These are phyloP conservation scores for Montipora foliosa DNA, from an alignment of 64 coral and sea anemone species.

Conservation along the genomic window DNA sequence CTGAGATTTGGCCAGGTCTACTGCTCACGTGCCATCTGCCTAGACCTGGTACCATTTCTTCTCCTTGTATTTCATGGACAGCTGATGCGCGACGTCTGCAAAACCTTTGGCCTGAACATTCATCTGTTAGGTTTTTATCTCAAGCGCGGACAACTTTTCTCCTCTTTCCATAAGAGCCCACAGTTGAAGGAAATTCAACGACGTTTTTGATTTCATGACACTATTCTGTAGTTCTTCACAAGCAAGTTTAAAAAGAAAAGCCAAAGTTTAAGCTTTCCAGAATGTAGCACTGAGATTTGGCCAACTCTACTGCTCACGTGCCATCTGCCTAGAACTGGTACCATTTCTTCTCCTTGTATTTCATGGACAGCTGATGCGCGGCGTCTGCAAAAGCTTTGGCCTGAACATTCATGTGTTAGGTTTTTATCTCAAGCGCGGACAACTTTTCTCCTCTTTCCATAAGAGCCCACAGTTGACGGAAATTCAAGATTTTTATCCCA, in stretches of 20 bases:
- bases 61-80: conserved; percentile 95
- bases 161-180: conserved; percentile 88
- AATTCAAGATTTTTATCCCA: too few species aligned
- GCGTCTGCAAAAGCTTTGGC: conserved; percentile 77
- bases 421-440: conserved; percentile 68
- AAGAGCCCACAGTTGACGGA: conserved; percentile 50
- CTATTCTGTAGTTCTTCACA: not conserved
- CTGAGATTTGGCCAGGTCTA: not conserved
- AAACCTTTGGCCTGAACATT: conserved; percentile 71
- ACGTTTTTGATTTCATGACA: not conserved
- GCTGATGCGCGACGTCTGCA: conserved; percentile 64
- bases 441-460: conserved; percentile 90
- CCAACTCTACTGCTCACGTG: not conserved
- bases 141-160: conserved; percentile 77
- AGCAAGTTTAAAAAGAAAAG: not conserved
- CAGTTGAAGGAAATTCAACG: too few species aligned
- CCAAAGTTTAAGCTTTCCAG: not conserved
- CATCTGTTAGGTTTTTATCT: conserved; percentile 84
- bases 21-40: not conserved
- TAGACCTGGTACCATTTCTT: conserved; percentile 99
- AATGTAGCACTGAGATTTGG: not conserved
- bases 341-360: conserved; percentile 99
- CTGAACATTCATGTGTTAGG: conserved; percentile 74
- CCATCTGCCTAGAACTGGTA: conserved; percentile 75
- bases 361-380: conserved; percentile 76